phyloP scores from a whole-genome alignment of 2,888 invertebrate species.

The Cheilosia soror region DNA sequence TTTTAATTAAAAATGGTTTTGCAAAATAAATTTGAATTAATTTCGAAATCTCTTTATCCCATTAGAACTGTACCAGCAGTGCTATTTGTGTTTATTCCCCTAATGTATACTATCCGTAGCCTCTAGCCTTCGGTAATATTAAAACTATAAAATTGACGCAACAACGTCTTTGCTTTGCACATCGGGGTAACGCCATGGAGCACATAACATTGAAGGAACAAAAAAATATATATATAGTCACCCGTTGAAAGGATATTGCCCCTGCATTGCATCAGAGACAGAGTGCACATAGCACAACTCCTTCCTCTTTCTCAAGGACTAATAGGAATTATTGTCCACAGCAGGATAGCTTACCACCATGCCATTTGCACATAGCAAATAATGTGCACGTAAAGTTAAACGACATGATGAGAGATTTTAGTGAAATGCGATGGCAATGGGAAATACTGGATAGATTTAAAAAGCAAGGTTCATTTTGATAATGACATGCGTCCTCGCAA shows the following conservation, averaged over 20 bases:
- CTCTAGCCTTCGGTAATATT: slow-evolving; percentile 16
- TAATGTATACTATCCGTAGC: neutral
- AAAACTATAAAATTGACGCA: slow-evolving; percentile 60
- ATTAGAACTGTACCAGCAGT: slow-evolving; percentile 25
- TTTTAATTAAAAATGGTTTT: slow-evolving; percentile 38
- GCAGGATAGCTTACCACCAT: slow-evolving; percentile 28
- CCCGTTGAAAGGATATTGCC: slow-evolving; percentile 42
- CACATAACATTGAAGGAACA: slow-evolving; percentile 21
- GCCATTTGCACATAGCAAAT: slow-evolving; percentile 24
- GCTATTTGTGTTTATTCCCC: neutral
- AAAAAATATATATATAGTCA: neutral
- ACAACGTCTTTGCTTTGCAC: slow-evolving; percentile 28
- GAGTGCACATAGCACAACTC: slow-evolving; percentile 2
- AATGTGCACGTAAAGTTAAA: slow-evolving; percentile 42
- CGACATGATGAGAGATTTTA: slow-evolving; percentile 55
- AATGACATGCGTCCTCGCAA: slow-evolving; percentile 15
- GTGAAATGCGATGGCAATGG: slow-evolving; percentile 47
- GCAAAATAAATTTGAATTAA: slow-evolving; percentile 41
- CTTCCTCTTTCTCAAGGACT: slow-evolving; percentile 35
- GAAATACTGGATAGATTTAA: slow-evolving; percentile 9
- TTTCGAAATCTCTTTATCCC: slow-evolving; percentile 49
- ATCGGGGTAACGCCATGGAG: slow-evolving; percentile 20
- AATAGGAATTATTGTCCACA: slow-evolving; percentile 43
- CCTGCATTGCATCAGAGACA: slow-evolving; percentile 12
- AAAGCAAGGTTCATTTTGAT: slow-evolving; percentile 13